Evolutionary conservation across 2,113 vertebrate genomes (phyloP), one percentile per base, ranked within the genome.

Genomic region (Halcyon malimbica): DNA sequence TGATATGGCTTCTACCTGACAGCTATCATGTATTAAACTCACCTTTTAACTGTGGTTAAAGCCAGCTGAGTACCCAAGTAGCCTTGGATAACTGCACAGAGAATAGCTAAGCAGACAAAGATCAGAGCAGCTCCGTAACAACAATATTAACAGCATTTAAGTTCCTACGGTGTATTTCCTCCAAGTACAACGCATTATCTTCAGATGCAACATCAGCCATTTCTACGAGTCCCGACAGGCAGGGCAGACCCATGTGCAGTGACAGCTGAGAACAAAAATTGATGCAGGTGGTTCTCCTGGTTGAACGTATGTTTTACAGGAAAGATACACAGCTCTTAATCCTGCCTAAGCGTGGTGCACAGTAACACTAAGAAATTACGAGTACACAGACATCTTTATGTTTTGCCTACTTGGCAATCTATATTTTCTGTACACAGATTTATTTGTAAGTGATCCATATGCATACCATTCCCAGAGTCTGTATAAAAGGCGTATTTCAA

Each of bases 321-420:
- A 3, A 79, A 82, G 80, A 75, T 4, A 53, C 79, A 60, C 70
- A 70, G 83, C 69, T 79, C 87, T 95, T 93, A 56, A 87, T 89
- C 71, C 94, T 84, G 84, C 41, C 0, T 59, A 76, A 87, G 86
- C 8, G 53, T 31, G 46, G 65, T 24, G 24, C 79, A 64, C 64
- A 60, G 86, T 12, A 89, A 69, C 21, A 11, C 50, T 65, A 15
- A 70, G 77, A 81, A 96, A 89, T 87, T 87, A 94, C 1, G 74
- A 84, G 70, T 15, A 33, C 70, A 62, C 70, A 89, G 93, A 93
- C 90, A 94, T 83, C 91, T 92, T 93, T 87, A 82, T 94, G 87
- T 92, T 94, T 91, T 91, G 96, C 92, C 91, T 94, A 29, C 83
- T 94, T 92, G 94, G 91, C 91, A 95, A 94, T 92, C 91, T 74